These are phyloP conservation scores for Digitonthophagus gazella DNA, from an alignment of 2,888 invertebrate genomes.

Conservation along the genomic window DNA sequence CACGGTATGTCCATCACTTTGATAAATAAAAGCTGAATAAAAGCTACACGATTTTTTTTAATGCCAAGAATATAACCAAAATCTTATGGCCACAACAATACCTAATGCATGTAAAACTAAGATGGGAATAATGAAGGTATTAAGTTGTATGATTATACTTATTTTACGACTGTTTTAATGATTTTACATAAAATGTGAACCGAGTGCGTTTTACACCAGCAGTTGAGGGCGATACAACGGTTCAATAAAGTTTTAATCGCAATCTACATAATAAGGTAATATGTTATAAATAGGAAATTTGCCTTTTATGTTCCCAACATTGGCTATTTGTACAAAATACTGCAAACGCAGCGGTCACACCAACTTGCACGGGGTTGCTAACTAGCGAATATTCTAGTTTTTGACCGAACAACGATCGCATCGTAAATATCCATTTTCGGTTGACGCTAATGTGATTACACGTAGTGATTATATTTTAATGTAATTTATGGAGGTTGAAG, in stretches of 20 bases:
- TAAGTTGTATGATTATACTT: background rate
- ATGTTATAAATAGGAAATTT: constrained; percentile 4
- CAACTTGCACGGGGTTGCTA: background rate
- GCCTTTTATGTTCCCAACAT: constrained; percentile 8
- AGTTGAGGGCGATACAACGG: background rate
- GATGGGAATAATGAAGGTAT: background rate
- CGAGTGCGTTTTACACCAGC: background rate
- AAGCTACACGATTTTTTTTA: too few species aligned
- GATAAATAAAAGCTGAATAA: too few species aligned
- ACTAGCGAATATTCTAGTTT: background rate
- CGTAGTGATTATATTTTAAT: background rate
- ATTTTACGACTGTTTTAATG: constrained; percentile 2
- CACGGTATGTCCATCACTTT: too few species aligned
- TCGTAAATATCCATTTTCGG: background rate
- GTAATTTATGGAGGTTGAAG: background rate
- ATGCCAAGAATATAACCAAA: too few species aligned
- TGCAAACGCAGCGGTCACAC: background rate
- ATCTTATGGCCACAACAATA: too few species aligned
- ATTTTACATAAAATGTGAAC: background rate
- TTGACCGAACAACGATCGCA: background rate
- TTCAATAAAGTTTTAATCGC: background rate
- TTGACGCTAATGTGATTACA: background rate
- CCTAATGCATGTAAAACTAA: too few species aligned
- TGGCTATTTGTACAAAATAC: constrained; percentile 11
- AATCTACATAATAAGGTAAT: background rate